These are phyloP conservation scores for Drosophila lacteicornis DNA, from an alignment of 1,140 invertebrate genomes.

Conservation along the genomic window DNA sequence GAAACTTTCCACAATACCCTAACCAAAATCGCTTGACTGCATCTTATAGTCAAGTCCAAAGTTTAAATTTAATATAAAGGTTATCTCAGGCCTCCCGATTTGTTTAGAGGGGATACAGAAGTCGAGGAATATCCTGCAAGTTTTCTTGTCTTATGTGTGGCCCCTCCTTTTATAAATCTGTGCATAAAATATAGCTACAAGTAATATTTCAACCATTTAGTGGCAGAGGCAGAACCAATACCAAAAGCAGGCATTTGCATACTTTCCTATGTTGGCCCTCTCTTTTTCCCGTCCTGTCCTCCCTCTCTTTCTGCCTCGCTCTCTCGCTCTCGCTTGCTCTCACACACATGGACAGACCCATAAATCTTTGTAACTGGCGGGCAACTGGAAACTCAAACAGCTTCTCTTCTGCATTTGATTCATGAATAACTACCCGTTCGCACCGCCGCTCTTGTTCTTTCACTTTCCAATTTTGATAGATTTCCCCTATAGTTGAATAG, in stretches of 20 bases:
- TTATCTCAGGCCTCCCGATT: neutral
- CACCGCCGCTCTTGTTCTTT: constrained; percentile 11
- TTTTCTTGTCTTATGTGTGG: neutral
- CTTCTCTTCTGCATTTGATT: constrained; percentile 62
- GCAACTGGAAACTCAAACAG: constrained; percentile 56
- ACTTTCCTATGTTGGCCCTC: constrained; percentile 19
- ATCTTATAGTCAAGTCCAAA: no score
- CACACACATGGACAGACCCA: constrained; percentile 27
- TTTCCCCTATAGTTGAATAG: constrained; percentile 38
- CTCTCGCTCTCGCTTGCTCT: neutral
- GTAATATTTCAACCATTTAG: constrained; percentile 65
- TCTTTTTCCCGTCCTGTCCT: neutral
- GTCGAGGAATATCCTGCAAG: neutral
- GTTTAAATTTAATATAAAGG: no score
- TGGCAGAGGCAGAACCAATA: constrained; percentile 44
- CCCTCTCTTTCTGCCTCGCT: neutral
- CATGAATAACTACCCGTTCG: constrained; percentile 43
- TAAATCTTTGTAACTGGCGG: constrained; percentile 63
- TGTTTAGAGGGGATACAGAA: neutral
- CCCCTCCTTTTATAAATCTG: constrained; percentile 38
- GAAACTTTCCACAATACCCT: no score
- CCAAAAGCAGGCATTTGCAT: constrained; percentile 49
- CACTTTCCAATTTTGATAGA: constrained; percentile 55
- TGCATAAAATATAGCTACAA: constrained; percentile 63
- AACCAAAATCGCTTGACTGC: no score